A percentile compares a stretch with the other conserved stretches of the same genome.
Evolutionary conservation across 2,888 invertebrate species (phyloP).

Genomic region (Drosophila glabriapex): DNA sequence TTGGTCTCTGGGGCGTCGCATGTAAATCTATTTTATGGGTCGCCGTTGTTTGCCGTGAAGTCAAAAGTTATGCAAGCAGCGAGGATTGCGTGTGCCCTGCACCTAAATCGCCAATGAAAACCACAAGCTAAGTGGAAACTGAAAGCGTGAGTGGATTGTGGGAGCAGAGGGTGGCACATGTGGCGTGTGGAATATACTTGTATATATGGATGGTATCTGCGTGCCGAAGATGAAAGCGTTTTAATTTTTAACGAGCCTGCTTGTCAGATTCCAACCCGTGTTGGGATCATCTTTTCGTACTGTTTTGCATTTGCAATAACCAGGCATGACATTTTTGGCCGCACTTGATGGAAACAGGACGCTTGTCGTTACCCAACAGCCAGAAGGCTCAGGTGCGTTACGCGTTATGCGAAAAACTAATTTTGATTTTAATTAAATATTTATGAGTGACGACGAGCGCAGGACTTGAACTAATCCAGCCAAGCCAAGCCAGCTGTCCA

Average conservation of each 20-base stretch:
- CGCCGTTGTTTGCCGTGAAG: conserved; percentile 27
- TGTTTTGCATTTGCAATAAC: conserved; percentile 60
- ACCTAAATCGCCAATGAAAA: conserved; percentile 65
- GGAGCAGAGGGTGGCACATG: conserved; percentile 5
- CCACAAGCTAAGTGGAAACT: conserved; percentile 32
- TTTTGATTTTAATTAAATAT: conserved; percentile 81
- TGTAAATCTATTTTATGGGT: conserved; percentile 67
- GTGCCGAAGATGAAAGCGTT: conserved; percentile 44
- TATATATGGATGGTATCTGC: conserved; percentile 6
- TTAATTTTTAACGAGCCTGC: conserved; percentile 74
- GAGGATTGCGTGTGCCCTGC: conserved; percentile 66
- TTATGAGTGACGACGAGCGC: conserved; percentile 49
- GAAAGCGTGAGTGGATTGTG: not conserved
- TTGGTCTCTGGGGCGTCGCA: conserved; percentile 67
- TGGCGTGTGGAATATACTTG: conserved; percentile 10
- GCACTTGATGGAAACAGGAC: conserved; percentile 60
- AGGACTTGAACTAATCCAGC: conserved; percentile 25
- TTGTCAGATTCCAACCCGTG: conserved; percentile 24
- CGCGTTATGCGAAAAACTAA: conserved; percentile 59
- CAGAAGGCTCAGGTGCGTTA: conserved; percentile 25
- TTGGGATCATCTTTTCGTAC: conserved; percentile 41
- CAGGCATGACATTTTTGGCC: conserved; percentile 3
- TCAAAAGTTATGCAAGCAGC: conserved; percentile 61
- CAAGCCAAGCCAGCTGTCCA: conserved; percentile 15
- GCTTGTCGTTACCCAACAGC: conserved; percentile 41